phyloP scores from a whole-genome alignment of 2,888 invertebrate species.

The Listrodromus nycthemerus region DNA sequence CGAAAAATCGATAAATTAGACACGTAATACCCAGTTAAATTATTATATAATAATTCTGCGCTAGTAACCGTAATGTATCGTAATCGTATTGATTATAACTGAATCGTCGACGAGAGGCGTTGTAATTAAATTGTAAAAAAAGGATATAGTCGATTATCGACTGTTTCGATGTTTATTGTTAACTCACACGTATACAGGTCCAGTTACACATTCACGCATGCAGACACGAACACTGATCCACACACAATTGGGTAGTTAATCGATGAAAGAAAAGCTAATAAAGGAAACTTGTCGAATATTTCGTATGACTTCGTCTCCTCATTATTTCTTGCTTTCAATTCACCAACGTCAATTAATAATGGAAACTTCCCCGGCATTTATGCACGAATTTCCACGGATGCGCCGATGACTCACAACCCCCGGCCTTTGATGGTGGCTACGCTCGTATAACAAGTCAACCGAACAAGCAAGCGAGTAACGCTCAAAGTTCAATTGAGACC shows the following conservation, averaged over 20 bases:
- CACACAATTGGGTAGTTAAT: slow-evolving; percentile 57
- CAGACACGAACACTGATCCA: slow-evolving; percentile 21
- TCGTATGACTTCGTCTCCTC: background rate
- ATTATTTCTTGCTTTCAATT: background rate
- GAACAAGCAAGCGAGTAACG: background rate
- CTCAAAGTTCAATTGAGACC: slow-evolving; percentile 7
- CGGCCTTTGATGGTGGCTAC: background rate
- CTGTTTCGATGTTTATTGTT: slow-evolving; percentile 64
- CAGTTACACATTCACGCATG: background rate
- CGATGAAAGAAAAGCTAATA: slow-evolving; percentile 57
- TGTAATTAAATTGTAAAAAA: slow-evolving; percentile 66
- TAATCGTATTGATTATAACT: slow-evolving; percentile 47
- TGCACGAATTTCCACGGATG: background rate
- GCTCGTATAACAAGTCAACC: slow-evolving; percentile 1
- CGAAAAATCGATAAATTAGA: slow-evolving; percentile 56
- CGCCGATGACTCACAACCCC: background rate
- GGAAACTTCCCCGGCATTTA: background rate
- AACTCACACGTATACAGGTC: slow-evolving; percentile 48
- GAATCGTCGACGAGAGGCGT: slow-evolving; percentile 43
- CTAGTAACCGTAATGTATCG: slow-evolving; percentile 50
- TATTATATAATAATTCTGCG: slow-evolving; percentile 47
- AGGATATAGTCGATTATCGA: slow-evolving; percentile 46
- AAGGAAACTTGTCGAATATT: slow-evolving; percentile 61
- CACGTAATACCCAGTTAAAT: slow-evolving; percentile 58
- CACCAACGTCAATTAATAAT: background rate